Percentiles rank a stretch among this genome's conserved stretches.
Evolutionary conservation across 1,140 invertebrate genomes (phyloP).

Genomic region (Pseudoatta argentina): DNA sequence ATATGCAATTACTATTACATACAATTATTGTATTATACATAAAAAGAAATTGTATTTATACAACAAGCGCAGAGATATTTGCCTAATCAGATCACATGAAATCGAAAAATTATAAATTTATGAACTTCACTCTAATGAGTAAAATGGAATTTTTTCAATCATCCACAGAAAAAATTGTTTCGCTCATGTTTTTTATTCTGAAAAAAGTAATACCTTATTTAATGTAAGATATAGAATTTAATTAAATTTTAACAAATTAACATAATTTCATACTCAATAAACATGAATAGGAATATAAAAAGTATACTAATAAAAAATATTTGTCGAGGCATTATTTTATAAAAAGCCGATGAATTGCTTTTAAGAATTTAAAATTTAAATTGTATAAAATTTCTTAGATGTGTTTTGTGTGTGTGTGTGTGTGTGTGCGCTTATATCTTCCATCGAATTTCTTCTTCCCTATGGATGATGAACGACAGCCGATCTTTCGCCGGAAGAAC

Average conservation of each 20-base stretch:
- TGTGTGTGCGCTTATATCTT: neutral
- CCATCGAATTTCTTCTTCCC: constrained; percentile 7
- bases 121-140: neutral
- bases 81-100: neutral
- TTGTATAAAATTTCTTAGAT: constrained; percentile 15
- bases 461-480: constrained; percentile 44
- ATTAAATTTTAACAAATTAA: neutral
- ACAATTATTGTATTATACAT: neutral
- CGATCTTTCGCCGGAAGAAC: constrained; percentile 50
- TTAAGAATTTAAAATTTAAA: neutral
- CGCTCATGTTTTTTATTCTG: neutral
- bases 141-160: neutral
- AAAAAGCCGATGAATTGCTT: neutral
- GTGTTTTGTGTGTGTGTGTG: neutral
- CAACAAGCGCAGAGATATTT: neutral
- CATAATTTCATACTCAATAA: neutral
- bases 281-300: neutral
- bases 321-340: neutral
- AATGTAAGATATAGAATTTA: neutral
- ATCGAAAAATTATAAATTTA: neutral
- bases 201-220: neutral
- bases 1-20: too few species aligned
- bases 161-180: neutral
- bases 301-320: neutral
- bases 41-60: neutral